Evolutionary conservation across 2,888 invertebrate species (phyloP).

Genomic region (Drosophila monieri): DNA sequence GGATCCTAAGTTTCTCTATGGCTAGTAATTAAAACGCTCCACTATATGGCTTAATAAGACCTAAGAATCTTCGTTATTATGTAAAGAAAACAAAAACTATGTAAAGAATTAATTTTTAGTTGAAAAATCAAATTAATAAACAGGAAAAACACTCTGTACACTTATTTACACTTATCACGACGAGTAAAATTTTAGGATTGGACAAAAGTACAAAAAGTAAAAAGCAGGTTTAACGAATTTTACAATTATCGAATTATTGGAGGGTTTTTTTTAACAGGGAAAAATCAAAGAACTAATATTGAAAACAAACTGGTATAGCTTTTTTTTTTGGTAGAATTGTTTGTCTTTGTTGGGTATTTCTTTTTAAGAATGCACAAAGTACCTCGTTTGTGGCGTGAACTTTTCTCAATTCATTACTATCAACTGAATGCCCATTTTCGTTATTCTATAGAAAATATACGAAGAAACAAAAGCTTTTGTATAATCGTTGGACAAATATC

Average conservation of each 20-base stretch:
- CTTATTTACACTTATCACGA: conserved; percentile 80
- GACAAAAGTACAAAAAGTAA: conserved; percentile 41
- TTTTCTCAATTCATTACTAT: conserved; percentile 84
- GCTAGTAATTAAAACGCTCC: conserved; percentile 2
- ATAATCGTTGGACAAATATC: conserved; percentile 56
- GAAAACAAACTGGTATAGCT: conserved; percentile 51
- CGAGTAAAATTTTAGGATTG: conserved; percentile 52
- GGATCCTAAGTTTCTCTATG: conserved; percentile 1
- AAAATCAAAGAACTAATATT: conserved; percentile 62
- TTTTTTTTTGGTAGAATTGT: conserved; percentile 43
- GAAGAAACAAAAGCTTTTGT: conserved; percentile 75
- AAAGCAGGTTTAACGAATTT: conserved; percentile 46
- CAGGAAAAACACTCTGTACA: conserved; percentile 71
- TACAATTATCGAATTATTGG: conserved; percentile 69
- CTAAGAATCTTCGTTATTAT: conserved; percentile 11
- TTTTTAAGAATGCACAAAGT: conserved; percentile 83
- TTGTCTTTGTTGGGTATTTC: conserved; percentile 44
- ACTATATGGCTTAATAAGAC: conserved; percentile 18
- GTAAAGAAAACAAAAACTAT: conserved; percentile 12
- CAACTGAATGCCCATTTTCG: conserved; percentile 84
- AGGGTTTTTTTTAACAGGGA: conserved; percentile 44
- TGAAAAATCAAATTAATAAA: conserved; percentile 27
- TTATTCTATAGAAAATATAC: conserved; percentile 83
- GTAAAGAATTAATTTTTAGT: conserved; percentile 25
- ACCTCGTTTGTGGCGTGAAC: conserved; percentile 85